Conservation (phyloP, 2,113 vertebrate genomes). For the Furnarius figulus region DNA sequence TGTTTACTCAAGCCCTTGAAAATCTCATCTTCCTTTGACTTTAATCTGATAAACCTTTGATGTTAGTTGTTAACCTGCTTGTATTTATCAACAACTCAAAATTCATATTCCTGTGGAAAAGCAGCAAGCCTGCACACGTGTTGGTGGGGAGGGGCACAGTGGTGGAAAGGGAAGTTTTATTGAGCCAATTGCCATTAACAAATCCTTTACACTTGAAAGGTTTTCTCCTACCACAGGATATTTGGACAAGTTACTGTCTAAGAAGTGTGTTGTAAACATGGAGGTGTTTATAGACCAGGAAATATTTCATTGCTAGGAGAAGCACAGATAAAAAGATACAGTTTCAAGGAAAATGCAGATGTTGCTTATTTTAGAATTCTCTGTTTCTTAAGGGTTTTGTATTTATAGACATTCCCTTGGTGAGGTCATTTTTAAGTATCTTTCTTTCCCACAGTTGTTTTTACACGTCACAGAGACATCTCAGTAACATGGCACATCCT, state of each 20-base stretch:
- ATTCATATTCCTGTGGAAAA: slow-evolving; percentile 7
- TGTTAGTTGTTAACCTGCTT: slow-evolving; percentile 63
- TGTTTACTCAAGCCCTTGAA: slow-evolving; percentile 64
- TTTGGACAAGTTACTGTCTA: slow-evolving; percentile 1
- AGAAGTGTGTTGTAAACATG: neutral
- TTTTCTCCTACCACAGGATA: slow-evolving; percentile 40
- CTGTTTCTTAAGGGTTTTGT: neutral
- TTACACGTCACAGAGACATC: neutral
- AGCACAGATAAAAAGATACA: neutral
- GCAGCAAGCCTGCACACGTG: neutral
- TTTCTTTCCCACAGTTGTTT: neutral
- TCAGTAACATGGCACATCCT: neutral
- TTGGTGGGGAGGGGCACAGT: neutral
- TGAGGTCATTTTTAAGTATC: neutral
- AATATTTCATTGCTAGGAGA: slow-evolving; percentile 23
- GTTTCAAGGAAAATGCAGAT: neutral
- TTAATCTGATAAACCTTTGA: slow-evolving; percentile 66
- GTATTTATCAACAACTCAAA: slow-evolving; percentile 53
- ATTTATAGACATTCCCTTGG: neutral
- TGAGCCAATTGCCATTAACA: slow-evolving; percentile 28
- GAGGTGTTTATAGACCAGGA: slow-evolving; percentile 32
- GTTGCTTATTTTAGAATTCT: neutral
- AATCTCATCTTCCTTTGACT: slow-evolving; percentile 65
- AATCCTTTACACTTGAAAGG: slow-evolving; percentile 38
- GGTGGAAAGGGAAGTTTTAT: neutral